Evolutionary conservation across 2,888 invertebrate species (phyloP), one percentile per base, ranked within the genome.

Genomic region (Lissocephala sabroskyi): DNA sequence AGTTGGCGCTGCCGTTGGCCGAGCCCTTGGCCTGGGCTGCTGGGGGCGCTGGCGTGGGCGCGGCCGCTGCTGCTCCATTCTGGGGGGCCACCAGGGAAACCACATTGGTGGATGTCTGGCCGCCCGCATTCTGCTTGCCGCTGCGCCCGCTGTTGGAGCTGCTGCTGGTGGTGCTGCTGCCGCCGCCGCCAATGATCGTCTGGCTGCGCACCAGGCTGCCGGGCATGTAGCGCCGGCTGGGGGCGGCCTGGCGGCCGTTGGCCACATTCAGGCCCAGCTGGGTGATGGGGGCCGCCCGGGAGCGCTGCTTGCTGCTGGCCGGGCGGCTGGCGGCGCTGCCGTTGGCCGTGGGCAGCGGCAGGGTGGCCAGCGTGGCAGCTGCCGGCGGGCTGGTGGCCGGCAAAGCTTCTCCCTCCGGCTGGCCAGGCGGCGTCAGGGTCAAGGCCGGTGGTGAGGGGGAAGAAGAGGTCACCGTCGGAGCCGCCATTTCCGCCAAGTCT

Each of bases 121-220:
- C 45, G 1, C 46, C 17, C 43, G 45, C 33, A 19, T 30, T n/a
- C 9, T 54, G 46, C 43, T 19, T 41, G 39, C 62, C 68, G 13
- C 52, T 57, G 0, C 68, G 56, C 0, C 61, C 65, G 1, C 64
- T 65, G 45, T 56, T 58, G 56, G 61, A 58, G 55, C 58, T 57
- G 55, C 63, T 59, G 63, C 61, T 58, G 50, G 57, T 59, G 54
- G 64, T 54, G 52, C 54, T 55, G 61, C 65, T 67, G 59, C 63
- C 66, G 32, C 59, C 56, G 32, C 55, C 47, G 13, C 62, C 59
- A 40, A 56, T 62, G 41, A 82, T 74, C 51, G 84, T 83, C 61
- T 83, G 84, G 2, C 82, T 76, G 41, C 84, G 74, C 56, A 81
- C 79, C 59, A 84, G 56, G 44, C 79, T 82, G 17, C 81, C 81